These are phyloP conservation scores for Zaprionus bogoriensis DNA, from an alignment of 2,888 invertebrate genomes.

Conservation along the genomic window DNA sequence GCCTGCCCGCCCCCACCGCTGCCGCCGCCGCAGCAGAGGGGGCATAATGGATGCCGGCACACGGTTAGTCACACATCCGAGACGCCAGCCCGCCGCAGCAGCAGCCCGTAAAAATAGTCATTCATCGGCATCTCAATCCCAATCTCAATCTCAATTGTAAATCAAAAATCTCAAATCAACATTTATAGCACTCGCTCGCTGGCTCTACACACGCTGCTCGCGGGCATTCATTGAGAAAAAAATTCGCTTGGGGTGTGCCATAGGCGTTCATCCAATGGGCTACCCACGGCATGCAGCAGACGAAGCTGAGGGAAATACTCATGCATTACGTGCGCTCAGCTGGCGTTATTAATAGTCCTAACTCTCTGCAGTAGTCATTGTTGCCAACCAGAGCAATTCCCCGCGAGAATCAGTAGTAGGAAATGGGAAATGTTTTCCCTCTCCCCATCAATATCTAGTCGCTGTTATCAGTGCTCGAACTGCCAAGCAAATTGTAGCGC, in stretches of 20 bases:
- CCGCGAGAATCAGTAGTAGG: too few species aligned
- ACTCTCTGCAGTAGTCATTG: too few species aligned
- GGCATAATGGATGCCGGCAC: slow-evolving; percentile 34
- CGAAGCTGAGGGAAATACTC: too few species aligned
- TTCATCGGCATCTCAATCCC: slow-evolving; percentile 35
- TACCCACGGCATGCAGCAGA: too few species aligned
- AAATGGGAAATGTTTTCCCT: too few species aligned
- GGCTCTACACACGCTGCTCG: slow-evolving; percentile 16
- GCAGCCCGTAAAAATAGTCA: slow-evolving; percentile 50
- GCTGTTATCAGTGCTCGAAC: slow-evolving; percentile 30
- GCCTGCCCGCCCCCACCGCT: not conserved
- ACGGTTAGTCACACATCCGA: slow-evolving; percentile 32
- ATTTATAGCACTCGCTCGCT: slow-evolving; percentile 70
- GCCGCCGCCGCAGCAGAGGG: not conserved
- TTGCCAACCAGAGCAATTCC: too few species aligned
- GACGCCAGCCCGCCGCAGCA: slow-evolving; percentile 9
- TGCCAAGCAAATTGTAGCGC: slow-evolving; percentile 31
- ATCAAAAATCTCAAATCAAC: slow-evolving; percentile 20
- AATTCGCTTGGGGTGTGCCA: not conserved
- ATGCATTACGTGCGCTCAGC: too few species aligned
- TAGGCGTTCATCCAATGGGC: not conserved
- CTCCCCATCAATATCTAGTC: not conserved
- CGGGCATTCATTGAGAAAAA: not conserved
- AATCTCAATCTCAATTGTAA: slow-evolving; percentile 8
- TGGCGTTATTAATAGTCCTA: too few species aligned